Evolutionary conservation across 2,113 vertebrate genomes (phyloP), one percentile per base, ranked within the genome.

Genomic region (Poeciliopsis occidentalis): DNA sequence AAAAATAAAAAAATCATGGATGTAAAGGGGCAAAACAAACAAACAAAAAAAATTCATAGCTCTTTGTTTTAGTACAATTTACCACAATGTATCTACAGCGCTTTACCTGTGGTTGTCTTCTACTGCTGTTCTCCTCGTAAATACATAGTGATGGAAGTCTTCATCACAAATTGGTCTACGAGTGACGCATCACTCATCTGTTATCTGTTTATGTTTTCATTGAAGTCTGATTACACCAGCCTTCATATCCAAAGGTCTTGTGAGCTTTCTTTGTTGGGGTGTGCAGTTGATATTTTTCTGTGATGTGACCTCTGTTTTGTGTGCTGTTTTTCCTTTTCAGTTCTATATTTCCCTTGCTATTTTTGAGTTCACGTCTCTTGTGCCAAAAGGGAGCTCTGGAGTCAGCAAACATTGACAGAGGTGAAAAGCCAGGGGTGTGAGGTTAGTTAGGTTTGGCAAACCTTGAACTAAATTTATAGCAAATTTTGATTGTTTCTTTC

Each of bases 131-230:
- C 5, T 3, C 0, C 30, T 11, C 4, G 11, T 30, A 37, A n/a
- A 34, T 44, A 8, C 63, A 65, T 4, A 19, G 54, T 8, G 32
- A 63, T 30, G 47, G 8, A 65, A 37, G 63, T 37, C 41, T 44
- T 74, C 11, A 73, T 76, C 34, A 54, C 64, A 19, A 66, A 32
- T 30, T 24, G 27, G 24, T 63, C 69, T 84, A 68, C 73, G 79
- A 73, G 66, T 79, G 39, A 83, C 73, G 51, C 26, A 41, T 79
- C 70, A 80, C 73, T 88, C 75, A 79, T 85, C 67, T 41, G 60
- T 74, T 79, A 44, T 75, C 13, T 11, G 3, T 37, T 54, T 66
- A 39, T 76, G 67, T 61, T 41, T 79, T 63, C 26, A 3, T 2
- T n/a, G 44, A 61, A 71, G 57, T 22, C 39, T 22, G 60, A 41